Evolutionary conservation across 2,888 invertebrate species (phyloP).

Genomic region (Listrodromus nycthemerus): DNA sequence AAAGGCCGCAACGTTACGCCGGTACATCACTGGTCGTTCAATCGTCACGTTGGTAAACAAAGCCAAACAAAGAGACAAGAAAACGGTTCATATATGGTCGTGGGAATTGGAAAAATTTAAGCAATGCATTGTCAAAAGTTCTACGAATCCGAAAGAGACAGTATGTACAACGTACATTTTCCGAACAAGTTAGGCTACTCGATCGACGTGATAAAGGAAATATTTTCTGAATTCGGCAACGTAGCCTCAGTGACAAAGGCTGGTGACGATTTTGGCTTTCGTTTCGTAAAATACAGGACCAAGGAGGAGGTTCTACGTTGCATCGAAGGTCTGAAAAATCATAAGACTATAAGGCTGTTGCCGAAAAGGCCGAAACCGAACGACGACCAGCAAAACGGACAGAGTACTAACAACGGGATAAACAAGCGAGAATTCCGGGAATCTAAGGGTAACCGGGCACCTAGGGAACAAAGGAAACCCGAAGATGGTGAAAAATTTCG

Average conservation of each 20-base stretch:
- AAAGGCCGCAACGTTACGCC: background rate
- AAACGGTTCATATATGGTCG: background rate
- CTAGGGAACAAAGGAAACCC: background rate
- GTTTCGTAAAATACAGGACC: slow-evolving; percentile 72
- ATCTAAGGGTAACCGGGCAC: background rate
- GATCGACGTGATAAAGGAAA: slow-evolving; percentile 64
- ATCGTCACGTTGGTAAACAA: background rate
- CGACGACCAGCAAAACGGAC: background rate
- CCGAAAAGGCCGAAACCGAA: slow-evolving; percentile 50
- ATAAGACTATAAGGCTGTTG: slow-evolving; percentile 53
- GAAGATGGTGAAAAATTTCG: background rate
- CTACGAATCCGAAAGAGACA: slow-evolving; percentile 25
- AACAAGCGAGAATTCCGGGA: background rate
- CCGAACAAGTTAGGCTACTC: slow-evolving; percentile 58
- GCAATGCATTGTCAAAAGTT: slow-evolving; percentile 36
- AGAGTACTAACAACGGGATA: slow-evolving; percentile 5
- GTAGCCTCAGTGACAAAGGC: slow-evolving; percentile 64
- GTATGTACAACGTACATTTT: slow-evolving; percentile 55
- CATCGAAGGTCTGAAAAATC: slow-evolving; percentile 54
- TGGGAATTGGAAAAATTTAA: background rate
- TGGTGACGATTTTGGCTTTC: slow-evolving; percentile 70
- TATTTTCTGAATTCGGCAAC: slow-evolving; percentile 74
- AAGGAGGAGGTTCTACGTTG: slow-evolving; percentile 62
- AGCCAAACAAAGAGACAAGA: background rate
- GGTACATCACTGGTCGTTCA: background rate